Evolutionary conservation across 2,797 vertebrate species (phyloP), one percentile per base, ranked within the genome.

Genomic region (Poeciliopsis paucimaculata): DNA sequence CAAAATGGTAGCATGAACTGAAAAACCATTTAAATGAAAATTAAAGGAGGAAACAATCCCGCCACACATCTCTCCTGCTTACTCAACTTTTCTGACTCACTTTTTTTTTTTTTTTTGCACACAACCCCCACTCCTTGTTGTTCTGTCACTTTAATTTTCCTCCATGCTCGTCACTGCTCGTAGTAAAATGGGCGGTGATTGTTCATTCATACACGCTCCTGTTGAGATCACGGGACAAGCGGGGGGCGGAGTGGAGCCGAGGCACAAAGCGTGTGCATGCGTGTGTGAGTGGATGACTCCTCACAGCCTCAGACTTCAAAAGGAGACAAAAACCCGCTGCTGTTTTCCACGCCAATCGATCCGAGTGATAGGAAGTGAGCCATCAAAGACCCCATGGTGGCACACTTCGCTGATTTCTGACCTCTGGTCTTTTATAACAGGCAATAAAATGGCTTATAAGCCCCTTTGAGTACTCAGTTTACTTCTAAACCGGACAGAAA

Each of bases 151-250:
- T 92, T 91, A 92, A 90, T 77, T 86, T 84, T 76, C 70, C 71
- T 77, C 77, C 72, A 16, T 72, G 73, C 79, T 89, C 87, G 86
- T 88, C 88, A 86, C 88, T 77, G n/a, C 68, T 88, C 77, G 74
- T 92, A 93, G 92, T 93, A 92, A 92, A 93, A 90, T 86, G 88
- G 92, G 93, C 84, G 92, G 92, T 23, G 91, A 91, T 91, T 90
- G 81, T 93, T 92, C 92, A 93, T 90, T 91, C 90, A 76, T 73
- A 74, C 78, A 26, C 73, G 39, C 87, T 84, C 55, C 76, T 64
- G 73, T 74, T 87, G 84, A 85, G 82, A 91, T 91, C 89, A 79
- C 81, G 88, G 87, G 90, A 89, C 84, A 77, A 79, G 84, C 72
- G 88, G 82, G 84, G 90, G 60, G 92, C 85, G 91, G 92, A 79